Evolutionary conservation across 2,888 invertebrate species (phyloP).

Genomic region (Camponotus fellah): DNA sequence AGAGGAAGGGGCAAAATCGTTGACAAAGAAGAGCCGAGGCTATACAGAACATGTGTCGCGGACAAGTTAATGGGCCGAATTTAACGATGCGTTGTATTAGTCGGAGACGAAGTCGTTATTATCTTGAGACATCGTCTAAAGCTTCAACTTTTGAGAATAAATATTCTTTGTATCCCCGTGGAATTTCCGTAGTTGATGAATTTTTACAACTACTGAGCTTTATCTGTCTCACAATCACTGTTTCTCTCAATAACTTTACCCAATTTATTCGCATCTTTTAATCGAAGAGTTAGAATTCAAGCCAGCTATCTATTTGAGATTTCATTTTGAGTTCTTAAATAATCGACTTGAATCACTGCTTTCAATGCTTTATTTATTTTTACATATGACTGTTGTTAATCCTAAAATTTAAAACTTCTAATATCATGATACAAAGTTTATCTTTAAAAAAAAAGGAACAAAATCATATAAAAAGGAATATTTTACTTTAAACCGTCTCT

Average conservation of each 20-base stretch:
- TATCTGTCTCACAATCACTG: not conserved
- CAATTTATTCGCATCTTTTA: not conserved
- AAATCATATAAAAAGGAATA: not conserved
- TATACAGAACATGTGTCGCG: constrained; percentile 20
- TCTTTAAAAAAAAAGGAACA: not conserved
- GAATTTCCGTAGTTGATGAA: not conserved
- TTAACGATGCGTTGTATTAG: constrained; percentile 4
- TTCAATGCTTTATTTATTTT: not conserved
- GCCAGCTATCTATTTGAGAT: not conserved
- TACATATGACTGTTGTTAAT: not conserved
- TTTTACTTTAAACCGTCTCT: not conserved
- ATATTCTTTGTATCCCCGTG: not conserved
- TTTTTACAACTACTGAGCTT: not conserved
- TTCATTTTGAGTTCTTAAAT: not conserved
- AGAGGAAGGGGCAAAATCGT: constrained; percentile 26
- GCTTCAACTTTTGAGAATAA: not conserved
- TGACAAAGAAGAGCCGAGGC: constrained; percentile 57
- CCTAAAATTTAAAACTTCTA: not conserved
- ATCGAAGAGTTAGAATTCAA: not conserved
- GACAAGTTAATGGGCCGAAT: not conserved
- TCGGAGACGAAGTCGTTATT: not conserved
- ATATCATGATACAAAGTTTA: not conserved
- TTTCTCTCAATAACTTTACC: not conserved
- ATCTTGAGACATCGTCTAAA: not conserved
- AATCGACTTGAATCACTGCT: not conserved